Evolutionary conservation across 2,113 vertebrate genomes (phyloP).

Genomic region (Melospiza georgiana): DNA sequence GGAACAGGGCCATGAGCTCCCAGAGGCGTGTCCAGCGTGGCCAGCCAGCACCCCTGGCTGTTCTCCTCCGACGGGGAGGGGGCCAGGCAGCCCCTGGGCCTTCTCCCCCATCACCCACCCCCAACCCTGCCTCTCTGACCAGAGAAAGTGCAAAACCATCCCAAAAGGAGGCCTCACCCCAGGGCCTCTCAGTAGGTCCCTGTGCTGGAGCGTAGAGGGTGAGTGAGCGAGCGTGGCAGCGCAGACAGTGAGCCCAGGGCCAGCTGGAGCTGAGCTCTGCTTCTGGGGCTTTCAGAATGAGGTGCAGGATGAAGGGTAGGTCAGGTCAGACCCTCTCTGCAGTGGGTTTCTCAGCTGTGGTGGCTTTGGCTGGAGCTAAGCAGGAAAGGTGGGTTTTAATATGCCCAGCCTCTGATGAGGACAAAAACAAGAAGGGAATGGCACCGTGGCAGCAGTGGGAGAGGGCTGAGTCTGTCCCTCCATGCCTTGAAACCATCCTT

Average conservation of each 20-base stretch:
- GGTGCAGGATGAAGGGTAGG: constrained; percentile 75
- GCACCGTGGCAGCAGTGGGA: not conserved
- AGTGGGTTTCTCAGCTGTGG: constrained; percentile 64
- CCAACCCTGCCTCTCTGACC: not conserved
- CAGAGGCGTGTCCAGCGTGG: constrained; percentile 29
- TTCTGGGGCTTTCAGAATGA: constrained; percentile 59
- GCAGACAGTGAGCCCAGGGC: constrained; percentile 5
- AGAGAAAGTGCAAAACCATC: constrained; percentile 26
- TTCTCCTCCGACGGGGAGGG: not conserved
- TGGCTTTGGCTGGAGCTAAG: constrained; percentile 18
- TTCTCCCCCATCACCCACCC: constrained; percentile 2
- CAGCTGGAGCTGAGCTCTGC: constrained; percentile 33
- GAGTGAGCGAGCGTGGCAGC: constrained; percentile 56
- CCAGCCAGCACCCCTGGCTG: constrained; percentile 29
- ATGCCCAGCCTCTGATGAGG: not conserved
- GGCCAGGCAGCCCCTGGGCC: not conserved
- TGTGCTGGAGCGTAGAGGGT: constrained; percentile 56
- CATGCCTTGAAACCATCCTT: not conserved
- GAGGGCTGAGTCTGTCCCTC: not conserved
- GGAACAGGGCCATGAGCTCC: constrained; percentile 40
- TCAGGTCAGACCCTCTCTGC: constrained; percentile 75
- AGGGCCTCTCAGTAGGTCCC: constrained; percentile 12
- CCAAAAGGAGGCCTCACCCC: constrained; percentile 26
- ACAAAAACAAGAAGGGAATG: fast-evolving
- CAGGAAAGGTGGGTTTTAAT: not conserved